phyloP scores from a whole-genome alignment of 2,113 vertebrate genomes.

The Emydura subglobosa region DNA sequence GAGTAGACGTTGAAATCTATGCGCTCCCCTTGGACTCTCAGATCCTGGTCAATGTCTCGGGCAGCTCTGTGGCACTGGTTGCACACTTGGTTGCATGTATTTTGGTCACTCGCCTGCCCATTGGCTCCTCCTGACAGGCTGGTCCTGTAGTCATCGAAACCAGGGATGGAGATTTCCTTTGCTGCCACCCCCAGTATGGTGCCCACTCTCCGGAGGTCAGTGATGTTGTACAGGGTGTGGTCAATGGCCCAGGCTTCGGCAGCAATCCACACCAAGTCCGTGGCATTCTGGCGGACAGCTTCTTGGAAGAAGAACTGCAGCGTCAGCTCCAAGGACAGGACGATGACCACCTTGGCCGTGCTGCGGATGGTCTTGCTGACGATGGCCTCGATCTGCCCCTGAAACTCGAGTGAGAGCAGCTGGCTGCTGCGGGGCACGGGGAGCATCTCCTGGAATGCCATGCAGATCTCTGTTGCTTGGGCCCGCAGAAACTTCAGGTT shows the following conservation, averaged over 20 bases:
- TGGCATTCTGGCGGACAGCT: conserved; percentile 78
- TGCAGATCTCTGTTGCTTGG: conserved; percentile 75
- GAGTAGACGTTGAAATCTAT: conserved; percentile 83
- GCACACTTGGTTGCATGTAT: conserved; percentile 80
- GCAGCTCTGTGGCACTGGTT: conserved; percentile 61
- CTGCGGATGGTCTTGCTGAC: conserved; percentile 70
- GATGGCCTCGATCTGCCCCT: conserved; percentile 59
- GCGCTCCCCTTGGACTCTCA: conserved; percentile 67
- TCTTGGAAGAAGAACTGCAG: conserved; percentile 75
- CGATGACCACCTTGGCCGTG: conserved; percentile 80
- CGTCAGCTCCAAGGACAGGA: conserved; percentile 81
- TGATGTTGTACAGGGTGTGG: conserved; percentile 70
- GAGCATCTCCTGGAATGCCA: conserved; percentile 84
- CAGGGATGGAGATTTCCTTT: conserved; percentile 70
- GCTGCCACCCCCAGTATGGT: conserved; percentile 83
- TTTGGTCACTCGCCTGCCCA: fast-evolving
- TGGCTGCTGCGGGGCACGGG: conserved; percentile 23
- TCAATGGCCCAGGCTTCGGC: conserved; percentile 85
- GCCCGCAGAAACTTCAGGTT: conserved; percentile 76
- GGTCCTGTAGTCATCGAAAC: conserved; percentile 67
- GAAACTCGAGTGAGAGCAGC: fast-evolving
- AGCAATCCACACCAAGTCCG: conserved; percentile 83
- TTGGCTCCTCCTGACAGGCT: fast-evolving
- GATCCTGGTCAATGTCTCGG: neutral
- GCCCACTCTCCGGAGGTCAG: conserved; percentile 76